phyloP scores from a whole-genome alignment of 1,140 invertebrate genomes.

The Homarus americanus region DNA sequence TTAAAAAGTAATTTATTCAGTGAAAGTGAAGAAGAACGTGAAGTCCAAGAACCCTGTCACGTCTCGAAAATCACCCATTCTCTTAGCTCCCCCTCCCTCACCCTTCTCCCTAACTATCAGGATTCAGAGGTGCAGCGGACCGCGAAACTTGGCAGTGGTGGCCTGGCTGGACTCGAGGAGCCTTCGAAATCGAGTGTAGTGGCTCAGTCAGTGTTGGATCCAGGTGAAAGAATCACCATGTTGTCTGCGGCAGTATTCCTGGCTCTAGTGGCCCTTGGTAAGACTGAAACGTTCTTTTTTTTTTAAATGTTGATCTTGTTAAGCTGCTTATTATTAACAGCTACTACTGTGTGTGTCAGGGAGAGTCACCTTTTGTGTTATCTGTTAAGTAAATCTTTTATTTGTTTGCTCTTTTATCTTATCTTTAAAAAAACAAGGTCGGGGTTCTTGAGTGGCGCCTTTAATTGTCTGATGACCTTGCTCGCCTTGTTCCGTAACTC shows the following conservation, averaged over 20 bases:
- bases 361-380: too few relatives aligned
- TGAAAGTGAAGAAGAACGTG: background rate
- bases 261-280: background rate
- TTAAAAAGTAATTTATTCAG: too few relatives aligned
- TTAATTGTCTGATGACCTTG: background rate
- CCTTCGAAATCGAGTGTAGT: background rate
- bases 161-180: slow-evolving; percentile 6
- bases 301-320: background rate
- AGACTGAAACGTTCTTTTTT: background rate
- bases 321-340: too few relatives aligned
- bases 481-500: too few relatives aligned
- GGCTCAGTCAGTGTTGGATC: background rate
- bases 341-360: too few relatives aligned
- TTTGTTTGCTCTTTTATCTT: background rate
- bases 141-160: background rate
- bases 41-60: background rate
- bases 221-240: background rate
- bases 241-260: background rate
- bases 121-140: background rate
- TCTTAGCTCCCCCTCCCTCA: background rate
- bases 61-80: too few relatives aligned
- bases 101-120: background rate
- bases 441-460: background rate
- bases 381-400: background rate
- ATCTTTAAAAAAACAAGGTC: background rate